Evolutionary conservation across 2,797 vertebrate species (phyloP).

Genomic region (Podargus strigoides): DNA sequence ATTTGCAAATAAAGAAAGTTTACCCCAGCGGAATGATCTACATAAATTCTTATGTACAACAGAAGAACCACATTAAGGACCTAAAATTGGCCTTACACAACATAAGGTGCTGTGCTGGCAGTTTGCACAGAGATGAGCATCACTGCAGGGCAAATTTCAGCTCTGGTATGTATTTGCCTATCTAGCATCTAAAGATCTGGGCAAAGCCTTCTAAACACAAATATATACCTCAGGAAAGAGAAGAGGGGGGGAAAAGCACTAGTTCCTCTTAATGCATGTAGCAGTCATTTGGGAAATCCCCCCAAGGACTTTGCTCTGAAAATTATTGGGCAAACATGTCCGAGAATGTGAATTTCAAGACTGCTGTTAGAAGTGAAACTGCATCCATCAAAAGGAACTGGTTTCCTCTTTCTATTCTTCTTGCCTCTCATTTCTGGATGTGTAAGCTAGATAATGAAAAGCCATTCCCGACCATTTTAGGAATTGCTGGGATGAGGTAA

Average conservation of each 20-base stretch:
- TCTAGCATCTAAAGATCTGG: conserved; percentile 38
- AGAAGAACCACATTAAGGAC: conserved; percentile 42
- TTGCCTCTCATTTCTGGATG: conserved; percentile 50
- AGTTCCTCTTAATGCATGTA: neutral
- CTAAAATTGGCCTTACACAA: neutral
- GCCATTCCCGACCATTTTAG: conserved; percentile 44
- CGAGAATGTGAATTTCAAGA: conserved; percentile 38
- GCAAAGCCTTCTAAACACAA: conserved; percentile 10
- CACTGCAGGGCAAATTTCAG: conserved; percentile 34
- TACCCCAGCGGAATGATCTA: neutral
- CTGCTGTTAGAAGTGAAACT: conserved; percentile 21
- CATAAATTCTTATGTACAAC: conserved; percentile 9
- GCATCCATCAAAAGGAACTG: conserved; percentile 34
- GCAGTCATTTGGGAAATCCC: conserved; percentile 51
- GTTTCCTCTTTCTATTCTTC: conserved; percentile 35
- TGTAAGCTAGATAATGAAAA: conserved; percentile 50
- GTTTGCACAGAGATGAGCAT: neutral
- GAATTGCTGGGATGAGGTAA: conserved; percentile 35
- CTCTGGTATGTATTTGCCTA: conserved; percentile 29
- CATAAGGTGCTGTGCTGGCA: neutral
- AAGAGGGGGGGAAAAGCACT: neutral
- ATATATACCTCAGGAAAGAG: conserved; percentile 1
- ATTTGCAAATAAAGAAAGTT: conserved; percentile 14
- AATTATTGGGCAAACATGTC: conserved; percentile 25
- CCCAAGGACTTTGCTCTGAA: conserved; percentile 29